These are phyloP conservation scores for Achlya flavicornis DNA, from an alignment of 2,888 invertebrate genomes.

Conservation along the genomic window DNA sequence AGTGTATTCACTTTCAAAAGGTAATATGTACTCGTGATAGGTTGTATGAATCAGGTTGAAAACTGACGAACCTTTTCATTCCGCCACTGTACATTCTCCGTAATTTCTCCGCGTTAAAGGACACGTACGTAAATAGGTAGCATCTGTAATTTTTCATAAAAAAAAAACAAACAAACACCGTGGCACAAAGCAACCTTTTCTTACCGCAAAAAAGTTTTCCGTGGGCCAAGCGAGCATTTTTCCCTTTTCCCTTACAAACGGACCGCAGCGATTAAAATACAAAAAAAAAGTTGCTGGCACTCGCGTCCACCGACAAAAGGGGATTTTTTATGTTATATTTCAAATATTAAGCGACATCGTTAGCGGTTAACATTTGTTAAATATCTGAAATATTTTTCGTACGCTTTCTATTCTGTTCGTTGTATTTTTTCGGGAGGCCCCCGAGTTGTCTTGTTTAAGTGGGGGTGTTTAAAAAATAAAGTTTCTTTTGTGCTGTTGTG, in stretches of 20 bases:
- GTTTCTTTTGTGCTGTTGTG: constrained; percentile 40
- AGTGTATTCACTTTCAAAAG: too few species aligned
- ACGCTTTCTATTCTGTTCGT: constrained; percentile 39
- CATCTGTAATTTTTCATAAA: constrained; percentile 34
- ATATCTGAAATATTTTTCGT: constrained; percentile 78
- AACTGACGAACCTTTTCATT: too few species aligned
- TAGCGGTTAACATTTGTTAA: constrained; percentile 80
- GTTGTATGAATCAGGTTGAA: too few species aligned
- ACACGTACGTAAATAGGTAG: not conserved
- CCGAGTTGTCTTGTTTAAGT: constrained; percentile 61
- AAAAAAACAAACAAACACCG: constrained; percentile 46
- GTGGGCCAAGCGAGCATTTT: constrained; percentile 73
- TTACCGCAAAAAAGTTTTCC: constrained; percentile 81
- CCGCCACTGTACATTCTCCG: not conserved
- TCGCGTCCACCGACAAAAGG: constrained; percentile 67
- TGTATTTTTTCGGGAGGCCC: constrained; percentile 48
- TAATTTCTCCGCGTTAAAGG: not conserved
- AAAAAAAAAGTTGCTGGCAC: constrained; percentile 72
- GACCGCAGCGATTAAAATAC: constrained; percentile 70
- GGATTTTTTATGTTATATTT: constrained; percentile 76
- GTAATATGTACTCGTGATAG: too few species aligned
- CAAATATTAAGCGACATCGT: constrained; percentile 80
- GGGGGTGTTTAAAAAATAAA: constrained; percentile 53
- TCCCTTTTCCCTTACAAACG: constrained; percentile 75
- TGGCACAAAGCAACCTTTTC: constrained; percentile 77